Base-by-base conservation (phyloP, 2,113 vertebrate genomes). In the Pseudopodoces humilis region DNA sequence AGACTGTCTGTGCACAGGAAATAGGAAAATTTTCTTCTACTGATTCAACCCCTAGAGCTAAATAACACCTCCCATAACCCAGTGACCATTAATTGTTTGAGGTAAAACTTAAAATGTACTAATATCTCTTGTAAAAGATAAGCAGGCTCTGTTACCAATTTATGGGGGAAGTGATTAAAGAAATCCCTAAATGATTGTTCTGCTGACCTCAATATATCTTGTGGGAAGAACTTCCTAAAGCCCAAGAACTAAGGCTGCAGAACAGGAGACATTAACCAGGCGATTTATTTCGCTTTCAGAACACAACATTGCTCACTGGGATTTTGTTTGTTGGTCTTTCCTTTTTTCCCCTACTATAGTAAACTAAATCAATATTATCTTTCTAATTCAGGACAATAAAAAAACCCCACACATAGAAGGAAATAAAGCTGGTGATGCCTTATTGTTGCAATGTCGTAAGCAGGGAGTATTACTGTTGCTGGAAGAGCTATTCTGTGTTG, bases 221-320 rank as follows among this genome's bases (percentile, higher is more conserved):
- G 50, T 68, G 33, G 28, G 53, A 68, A 93, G 68, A 90, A 77
- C 9, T 77, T 74, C n/a, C 52, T 72, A 47, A 91, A 91, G 68
- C 19, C 15, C 0, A 7, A 89, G n/a, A 78, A 82, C 44, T 78
- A 83, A 77, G 31, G 59, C 67, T 95, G 55, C 43, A 79, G 41
- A 78, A 80, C 15, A 89, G 17, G 23, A 69, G 60, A 65, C 3
- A 18, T 68, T 88, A 95, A 94, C 55, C 37, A 94, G 18, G 41
- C 67, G 72, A 93, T 90, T 92, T 93, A 91, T 67, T 86, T 87
- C 19, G 93, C 68, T 79, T 89, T 80, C 53, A 80, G 64, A 64
- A 83, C 17, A 68, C 21, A 90, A 31, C 20, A 50, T 33, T 82
- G 55, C 43, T 79, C 13, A 28, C 67, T 30, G 17, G 4, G 55